Evolutionary conservation across 2,888 invertebrate species (phyloP).

Genomic region (Synanthedon formicaeformis): DNA sequence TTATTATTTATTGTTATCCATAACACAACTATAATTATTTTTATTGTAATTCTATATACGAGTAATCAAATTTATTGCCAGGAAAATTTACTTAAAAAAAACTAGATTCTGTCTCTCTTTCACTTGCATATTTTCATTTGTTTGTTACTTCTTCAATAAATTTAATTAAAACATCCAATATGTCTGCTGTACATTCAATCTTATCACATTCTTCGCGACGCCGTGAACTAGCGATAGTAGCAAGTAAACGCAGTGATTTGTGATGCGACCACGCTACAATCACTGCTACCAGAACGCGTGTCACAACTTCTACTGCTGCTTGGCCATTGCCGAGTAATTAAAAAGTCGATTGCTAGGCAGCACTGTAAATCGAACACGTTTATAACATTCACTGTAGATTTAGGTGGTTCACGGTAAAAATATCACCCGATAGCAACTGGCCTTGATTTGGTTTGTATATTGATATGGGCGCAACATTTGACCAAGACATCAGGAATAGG

Average conservation of each 20-base stretch:
- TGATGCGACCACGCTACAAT: conserved; percentile 13
- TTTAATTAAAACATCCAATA: no score
- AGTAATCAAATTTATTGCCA: no score
- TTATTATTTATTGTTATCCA: no score
- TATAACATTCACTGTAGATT: no score
- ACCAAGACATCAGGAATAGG: conserved; percentile 23
- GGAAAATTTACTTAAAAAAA: no score
- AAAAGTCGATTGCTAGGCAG: not conserved
- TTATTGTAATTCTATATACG: no score
- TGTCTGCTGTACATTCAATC: not conserved
- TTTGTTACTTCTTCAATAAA: no score
- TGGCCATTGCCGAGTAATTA: not conserved
- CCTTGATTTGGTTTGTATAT: conserved; percentile 41
- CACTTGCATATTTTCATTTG: no score
- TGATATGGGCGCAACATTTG: conserved; percentile 21
- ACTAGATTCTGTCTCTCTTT: no score
- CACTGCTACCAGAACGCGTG: not conserved
- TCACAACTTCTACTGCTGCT: not conserved
- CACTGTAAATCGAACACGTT: not conserved
- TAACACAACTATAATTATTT: no score
- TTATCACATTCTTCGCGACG: conserved; percentile 1
- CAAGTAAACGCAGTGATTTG: conserved; percentile 25
- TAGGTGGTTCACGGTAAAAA: not conserved
- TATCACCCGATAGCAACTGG: conserved; percentile 19
- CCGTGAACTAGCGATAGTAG: conserved; percentile 24